Evolutionary conservation across 2,113 vertebrate genomes (phyloP).

Genomic region (Isurus oxyrinchus): DNA sequence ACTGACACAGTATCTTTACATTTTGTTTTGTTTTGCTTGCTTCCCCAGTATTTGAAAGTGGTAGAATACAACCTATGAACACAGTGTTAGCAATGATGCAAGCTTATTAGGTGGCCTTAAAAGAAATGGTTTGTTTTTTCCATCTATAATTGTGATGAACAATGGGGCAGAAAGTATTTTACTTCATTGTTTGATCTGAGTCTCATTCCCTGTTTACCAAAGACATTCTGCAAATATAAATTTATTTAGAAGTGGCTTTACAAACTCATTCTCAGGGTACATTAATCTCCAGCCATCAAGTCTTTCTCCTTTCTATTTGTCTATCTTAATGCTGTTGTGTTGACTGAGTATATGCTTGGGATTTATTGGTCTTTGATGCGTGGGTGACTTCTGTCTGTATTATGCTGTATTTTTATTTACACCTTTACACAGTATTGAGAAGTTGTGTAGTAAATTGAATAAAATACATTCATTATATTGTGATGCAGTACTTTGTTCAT

Average conservation of each 20-base stretch:
- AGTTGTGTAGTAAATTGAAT: slow-evolving; percentile 37
- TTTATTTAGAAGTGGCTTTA: slow-evolving; percentile 34
- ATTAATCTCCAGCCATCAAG: slow-evolving; percentile 25
- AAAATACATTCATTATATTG: slow-evolving; percentile 36
- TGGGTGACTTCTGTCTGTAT: slow-evolving; percentile 37
- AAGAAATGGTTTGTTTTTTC: slow-evolving; percentile 32
- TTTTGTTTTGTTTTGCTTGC: slow-evolving; percentile 27
- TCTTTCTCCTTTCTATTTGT: slow-evolving; percentile 31
- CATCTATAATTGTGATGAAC: slow-evolving; percentile 29
- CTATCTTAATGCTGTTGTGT: slow-evolving; percentile 17
- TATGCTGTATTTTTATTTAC: slow-evolving; percentile 38
- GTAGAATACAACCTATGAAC: slow-evolving; percentile 30
- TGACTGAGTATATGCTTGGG: slow-evolving; percentile 36
- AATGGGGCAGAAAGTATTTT: slow-evolving; percentile 20
- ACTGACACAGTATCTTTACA: neutral
- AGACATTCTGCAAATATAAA: slow-evolving; percentile 38
- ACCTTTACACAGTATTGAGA: slow-evolving; percentile 36
- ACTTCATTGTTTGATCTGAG: slow-evolving; percentile 30
- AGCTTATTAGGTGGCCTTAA: slow-evolving; percentile 32
- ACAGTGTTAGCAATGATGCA: slow-evolving; percentile 35
- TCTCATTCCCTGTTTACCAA: slow-evolving; percentile 37
- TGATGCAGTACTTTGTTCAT: slow-evolving; percentile 18
- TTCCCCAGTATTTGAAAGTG: slow-evolving; percentile 26
- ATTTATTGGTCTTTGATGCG: slow-evolving; percentile 34
- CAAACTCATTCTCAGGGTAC: slow-evolving; percentile 38